phyloP scores from a whole-genome alignment of 2,113 vertebrate genomes.

The Paracanthobrama guichenoti region DNA sequence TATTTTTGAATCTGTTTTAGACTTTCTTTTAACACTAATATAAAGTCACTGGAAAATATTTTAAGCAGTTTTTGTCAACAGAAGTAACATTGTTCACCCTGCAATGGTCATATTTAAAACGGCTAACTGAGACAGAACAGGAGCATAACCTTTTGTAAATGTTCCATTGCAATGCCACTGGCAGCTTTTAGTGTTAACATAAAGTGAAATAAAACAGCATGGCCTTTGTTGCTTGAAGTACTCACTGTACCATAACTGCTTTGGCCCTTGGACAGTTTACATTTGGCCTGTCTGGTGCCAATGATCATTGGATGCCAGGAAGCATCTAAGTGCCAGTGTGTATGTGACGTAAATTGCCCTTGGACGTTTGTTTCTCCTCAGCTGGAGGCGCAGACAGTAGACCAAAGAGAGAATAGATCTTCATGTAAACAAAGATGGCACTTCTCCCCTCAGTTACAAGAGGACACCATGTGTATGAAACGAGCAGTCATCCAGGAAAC shows the following conservation, averaged over 20 bases:
- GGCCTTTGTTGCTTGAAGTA: constrained; percentile 45
- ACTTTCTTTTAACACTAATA: neutral
- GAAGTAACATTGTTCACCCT: neutral
- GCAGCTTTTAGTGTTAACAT: constrained; percentile 26
- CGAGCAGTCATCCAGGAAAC: constrained; percentile 5
- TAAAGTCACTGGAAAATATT: neutral
- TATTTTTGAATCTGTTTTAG: neutral
- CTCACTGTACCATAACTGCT: constrained; percentile 48
- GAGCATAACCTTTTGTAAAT: neutral
- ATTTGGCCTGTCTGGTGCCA: constrained; percentile 55
- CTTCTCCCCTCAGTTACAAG: constrained; percentile 16
- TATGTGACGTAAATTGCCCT: constrained; percentile 50
- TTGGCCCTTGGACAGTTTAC: constrained; percentile 53
- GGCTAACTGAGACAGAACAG: neutral
- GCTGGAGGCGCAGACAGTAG: constrained; percentile 19
- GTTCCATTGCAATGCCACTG: constrained; percentile 11
- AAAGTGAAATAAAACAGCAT: constrained; percentile 47
- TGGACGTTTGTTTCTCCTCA: constrained; percentile 39
- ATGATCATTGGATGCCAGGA: constrained; percentile 46
- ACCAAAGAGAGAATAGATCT: constrained; percentile 27
- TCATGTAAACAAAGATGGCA: constrained; percentile 18
- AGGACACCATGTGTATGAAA: constrained; percentile 32
- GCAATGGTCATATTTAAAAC: constrained; percentile 4
- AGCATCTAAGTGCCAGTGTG: constrained; percentile 42
- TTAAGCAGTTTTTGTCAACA: neutral